Evolutionary conservation across 2,888 invertebrate genomes (phyloP), one percentile per base, ranked within the genome.

Genomic region (Thymelicus acteon): DNA sequence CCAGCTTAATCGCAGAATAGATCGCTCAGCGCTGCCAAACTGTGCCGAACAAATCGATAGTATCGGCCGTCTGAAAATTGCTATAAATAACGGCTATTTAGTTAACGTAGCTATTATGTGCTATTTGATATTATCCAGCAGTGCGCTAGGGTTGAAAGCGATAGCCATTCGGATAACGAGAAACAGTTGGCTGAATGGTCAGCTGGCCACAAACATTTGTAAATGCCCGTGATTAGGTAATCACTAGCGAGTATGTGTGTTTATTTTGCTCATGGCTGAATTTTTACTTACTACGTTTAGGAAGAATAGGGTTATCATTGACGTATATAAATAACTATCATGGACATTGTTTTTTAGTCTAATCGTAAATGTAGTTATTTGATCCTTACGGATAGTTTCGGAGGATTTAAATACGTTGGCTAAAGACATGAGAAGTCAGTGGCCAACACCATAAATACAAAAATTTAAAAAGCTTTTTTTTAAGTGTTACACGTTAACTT

Each of bases 11-110:
- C 71, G 24, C 60, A 37, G 54, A 65, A 71, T 65, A 71, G 71
- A 71, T 71, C 71, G 71, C 44, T 19, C 8, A 0, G 52, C 24
- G 60, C 39, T 65, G 64, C 63, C 69, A 70, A 70, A 70, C 63
- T 69, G 54, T 54, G 54, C 61, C 52, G 31, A 31, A 49, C 58
- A 64, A 65, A 71, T 71, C 70, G 70, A 71, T 71, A 52, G 39
- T 60, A 65, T 52, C 60, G 70, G 60, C 15, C 52, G 39, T 12
- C 57, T 47, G 63, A 64, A 71, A 60, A 71, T 49, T 65, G 52
- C 60, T 71, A 65, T 71, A 65, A 71, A 71, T 65, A 60, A 65
- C 60, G 15, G 60, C 31, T 65, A 71, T 64, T 65, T 71, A 65
- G 70, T 60, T 60, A 71, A 71, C 60, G 70, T 64, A 52, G 60